Base-by-base conservation (phyloP, 2,888 invertebrate species). In the Vannuccia rotundouncinata region DNA sequence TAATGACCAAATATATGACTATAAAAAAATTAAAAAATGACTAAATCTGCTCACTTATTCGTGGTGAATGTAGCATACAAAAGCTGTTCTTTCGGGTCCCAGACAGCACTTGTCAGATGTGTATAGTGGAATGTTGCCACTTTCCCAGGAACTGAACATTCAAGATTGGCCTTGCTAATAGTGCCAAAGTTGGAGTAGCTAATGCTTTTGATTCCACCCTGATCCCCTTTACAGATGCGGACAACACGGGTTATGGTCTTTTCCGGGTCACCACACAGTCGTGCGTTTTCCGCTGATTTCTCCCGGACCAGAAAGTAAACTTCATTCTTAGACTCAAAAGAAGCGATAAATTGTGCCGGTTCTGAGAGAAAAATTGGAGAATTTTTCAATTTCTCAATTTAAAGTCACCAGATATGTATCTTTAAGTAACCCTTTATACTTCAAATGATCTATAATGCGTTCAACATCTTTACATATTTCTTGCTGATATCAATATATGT, bases 161-260 rank as follows among this genome's bases (percentile, higher is more conserved):
- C 29, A 73, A 73, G 10, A 13, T 5, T 73, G 5, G 74, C 74
- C 29, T 73, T 73, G 5, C 29, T 22, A 10, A 73, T 5, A 28
- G 74, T 73, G 5, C 22, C 29, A 22, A 73, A 73, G 29, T 73
- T 73, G 13, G 59, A 59, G 59, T 13, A n/a, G n/a, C n/a, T 13
- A 59, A n/a, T 59, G 59, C 13, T 13, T 28, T 28, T 28, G 5
- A 5, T 17, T 27, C 74, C 74, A 27, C 74, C 74, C 10, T 5
- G 74, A 28, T 73, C 74, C 27, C 22, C 29, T 25, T 73, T 73
- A 22, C 74, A 73, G 74, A 73, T 73, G 74, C 74, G 74, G 5
- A 5, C 10, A 5, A 73, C 10, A 5, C 74, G 22, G n/a, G 74
- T 25, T 17, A 45, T 17, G 13, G n/a, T 5, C 10, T 22, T 5